Base-by-base conservation (phyloP, 2,888 invertebrate genomes). In the Sturmia bella region DNA sequence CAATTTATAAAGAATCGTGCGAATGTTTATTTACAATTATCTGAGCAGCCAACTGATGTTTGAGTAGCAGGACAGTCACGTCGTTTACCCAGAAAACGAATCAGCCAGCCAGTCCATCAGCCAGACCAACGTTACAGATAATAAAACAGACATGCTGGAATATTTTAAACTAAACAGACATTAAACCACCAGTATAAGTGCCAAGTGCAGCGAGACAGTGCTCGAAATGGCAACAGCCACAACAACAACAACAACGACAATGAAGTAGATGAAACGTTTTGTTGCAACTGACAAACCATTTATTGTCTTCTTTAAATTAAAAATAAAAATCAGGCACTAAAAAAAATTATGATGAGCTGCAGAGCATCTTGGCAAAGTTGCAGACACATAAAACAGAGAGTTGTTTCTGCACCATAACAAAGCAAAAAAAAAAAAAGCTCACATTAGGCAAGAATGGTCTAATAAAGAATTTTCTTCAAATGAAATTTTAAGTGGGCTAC, bases 1-100 rank as follows among this genome's bases (percentile, higher is more conserved):
- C 84, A 85, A 84, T 85, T 87, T 85, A 86, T 76, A 82, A 64
- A 83, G 85, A 86, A 86, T 84, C 87, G 87, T 87, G 87, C 86
- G 87, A 87, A 85, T 87, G 84, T 87, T 86, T 87, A 84, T 84
- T 86, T 79, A 81, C 80, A 70, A 56, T 52, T 61, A 61, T 54
- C 61, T 54, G 76, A 57, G 50, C 69, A 68, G 39, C 37, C 75
- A 54, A 66, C 64, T 64, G 75, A 70, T 43, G 63, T 32, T 37
- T 66, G 43, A 64, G 59, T 56, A 56, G 27, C 32, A 45, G 43
- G 5, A 37, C 24, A 21, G 24, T 72, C 32, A 48, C n/a, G 15
- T 32, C 24, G 43, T n/a, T n/a, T 32, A 21, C 7, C 7, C 0
- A 48, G 52, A 69, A 21, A 59, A 41, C 37, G 59, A 52, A n/a